phyloP scores from a whole-genome alignment of 2,888 invertebrate genomes.

The Acanthosepion pharaonis region DNA sequence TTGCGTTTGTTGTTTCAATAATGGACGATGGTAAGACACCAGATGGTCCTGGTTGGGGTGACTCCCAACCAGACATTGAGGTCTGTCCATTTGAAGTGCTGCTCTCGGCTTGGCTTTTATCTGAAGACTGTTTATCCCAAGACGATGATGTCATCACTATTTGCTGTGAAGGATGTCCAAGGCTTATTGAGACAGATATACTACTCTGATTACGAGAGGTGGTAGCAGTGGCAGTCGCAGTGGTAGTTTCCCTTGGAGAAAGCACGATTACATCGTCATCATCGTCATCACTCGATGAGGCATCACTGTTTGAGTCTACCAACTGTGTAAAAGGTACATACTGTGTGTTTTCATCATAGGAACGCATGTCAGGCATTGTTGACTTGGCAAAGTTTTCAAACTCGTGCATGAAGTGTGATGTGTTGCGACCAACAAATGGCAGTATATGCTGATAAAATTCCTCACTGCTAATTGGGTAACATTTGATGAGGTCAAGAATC shows the following conservation, averaged over 20 bases:
- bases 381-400: conserved; percentile 89
- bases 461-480: conserved; percentile 74
- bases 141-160: conserved; percentile 57
- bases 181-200: conserved; percentile 36
- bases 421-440: conserved; percentile 82
- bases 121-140: conserved; percentile 61
- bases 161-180: conserved; percentile 38
- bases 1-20: conserved; percentile 25
- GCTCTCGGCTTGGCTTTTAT: conserved; percentile 54
- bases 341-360: conserved; percentile 76
- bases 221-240: conserved; percentile 42
- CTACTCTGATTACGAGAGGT: conserved; percentile 44
- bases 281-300: conserved; percentile 53
- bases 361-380: conserved; percentile 85
- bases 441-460: conserved; percentile 83
- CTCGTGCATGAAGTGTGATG: conserved; percentile 92
- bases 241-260: conserved; percentile 50
- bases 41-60: conserved; percentile 67
- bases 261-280: conserved; percentile 64
- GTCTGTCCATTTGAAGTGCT: conserved; percentile 49
- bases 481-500: conserved; percentile 81
- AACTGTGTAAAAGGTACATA: conserved; percentile 64
- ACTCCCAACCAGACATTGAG: conserved; percentile 66
- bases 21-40: conserved; percentile 50
- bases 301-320: conserved; percentile 54